These are phyloP conservation scores for Lithosia quadra DNA, from an alignment of 2,888 invertebrate species.

Conservation along the genomic window DNA sequence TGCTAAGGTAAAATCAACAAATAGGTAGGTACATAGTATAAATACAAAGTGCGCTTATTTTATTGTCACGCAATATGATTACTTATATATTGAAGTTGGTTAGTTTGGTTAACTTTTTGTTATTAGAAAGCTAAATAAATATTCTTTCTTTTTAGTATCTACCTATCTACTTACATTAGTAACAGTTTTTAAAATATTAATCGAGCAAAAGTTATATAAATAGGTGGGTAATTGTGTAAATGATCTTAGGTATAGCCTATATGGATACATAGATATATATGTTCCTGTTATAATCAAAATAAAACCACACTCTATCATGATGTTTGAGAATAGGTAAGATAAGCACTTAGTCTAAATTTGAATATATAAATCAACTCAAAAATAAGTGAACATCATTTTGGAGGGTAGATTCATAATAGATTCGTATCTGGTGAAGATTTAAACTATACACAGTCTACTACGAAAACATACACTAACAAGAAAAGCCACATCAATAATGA, in stretches of 20 bases:
- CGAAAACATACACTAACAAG: neutral
- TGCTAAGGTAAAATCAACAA: neutral
- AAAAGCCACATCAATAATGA: constrained; percentile 10
- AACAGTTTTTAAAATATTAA: neutral
- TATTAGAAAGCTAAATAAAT: too few relatives aligned
- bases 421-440: neutral
- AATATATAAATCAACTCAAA: neutral
- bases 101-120: neutral
- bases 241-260: too few relatives aligned
- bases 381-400: neutral
- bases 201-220: neutral
- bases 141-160: too few relatives aligned
- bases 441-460: neutral
- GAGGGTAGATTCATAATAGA: neutral
- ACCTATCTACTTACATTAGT: too few relatives aligned
- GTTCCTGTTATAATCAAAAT: too few relatives aligned
- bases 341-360: too few relatives aligned
- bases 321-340: neutral
- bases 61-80: neutral
- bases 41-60: neutral
- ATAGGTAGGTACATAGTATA: neutral
- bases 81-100: neutral
- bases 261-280: too few relatives aligned
- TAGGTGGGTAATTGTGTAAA: neutral
- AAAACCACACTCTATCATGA: neutral